Conservation (phyloP, 2,888 invertebrate species). For the Drosophila prolongata region DNA sequence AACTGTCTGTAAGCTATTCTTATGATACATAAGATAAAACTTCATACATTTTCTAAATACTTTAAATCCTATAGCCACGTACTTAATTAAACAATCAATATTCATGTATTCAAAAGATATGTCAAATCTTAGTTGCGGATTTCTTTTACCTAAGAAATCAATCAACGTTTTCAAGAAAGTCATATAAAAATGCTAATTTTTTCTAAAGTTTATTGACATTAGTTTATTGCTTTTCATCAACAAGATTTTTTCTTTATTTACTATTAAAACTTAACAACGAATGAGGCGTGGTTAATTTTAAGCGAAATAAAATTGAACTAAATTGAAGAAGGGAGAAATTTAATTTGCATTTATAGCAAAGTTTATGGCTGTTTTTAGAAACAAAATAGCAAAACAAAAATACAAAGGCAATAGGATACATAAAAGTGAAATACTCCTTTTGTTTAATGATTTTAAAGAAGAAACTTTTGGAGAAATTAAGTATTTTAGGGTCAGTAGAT, state of each 20-base stretch:
- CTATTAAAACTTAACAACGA: not conserved
- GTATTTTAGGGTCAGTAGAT: not conserved
- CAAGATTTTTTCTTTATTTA: not conserved
- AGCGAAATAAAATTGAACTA: not conserved
- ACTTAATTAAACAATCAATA: too few species aligned
- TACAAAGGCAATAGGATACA: too few species aligned
- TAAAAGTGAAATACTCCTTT: too few species aligned
- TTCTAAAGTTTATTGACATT: constrained; percentile 6
- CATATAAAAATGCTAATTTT: constrained; percentile 22
- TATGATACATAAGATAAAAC: too few species aligned
- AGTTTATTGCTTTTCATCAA: not conserved
- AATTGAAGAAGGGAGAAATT: not conserved
- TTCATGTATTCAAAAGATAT: not conserved
- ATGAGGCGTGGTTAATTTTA: not conserved
- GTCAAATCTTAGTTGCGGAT: not conserved
- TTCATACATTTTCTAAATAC: too few species aligned
- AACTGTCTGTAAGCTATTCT: too few species aligned
- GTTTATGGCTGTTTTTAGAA: too few species aligned
- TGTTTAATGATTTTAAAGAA: too few species aligned
- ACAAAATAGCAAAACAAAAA: not conserved
- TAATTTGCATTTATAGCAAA: not conserved
- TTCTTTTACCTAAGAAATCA: not conserved
- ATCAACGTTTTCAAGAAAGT: not conserved
- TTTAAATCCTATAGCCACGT: too few species aligned
- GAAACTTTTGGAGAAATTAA: not conserved